Evolutionary conservation across 2,797 vertebrate species (phyloP).

Genomic region (Argya squamiceps): DNA sequence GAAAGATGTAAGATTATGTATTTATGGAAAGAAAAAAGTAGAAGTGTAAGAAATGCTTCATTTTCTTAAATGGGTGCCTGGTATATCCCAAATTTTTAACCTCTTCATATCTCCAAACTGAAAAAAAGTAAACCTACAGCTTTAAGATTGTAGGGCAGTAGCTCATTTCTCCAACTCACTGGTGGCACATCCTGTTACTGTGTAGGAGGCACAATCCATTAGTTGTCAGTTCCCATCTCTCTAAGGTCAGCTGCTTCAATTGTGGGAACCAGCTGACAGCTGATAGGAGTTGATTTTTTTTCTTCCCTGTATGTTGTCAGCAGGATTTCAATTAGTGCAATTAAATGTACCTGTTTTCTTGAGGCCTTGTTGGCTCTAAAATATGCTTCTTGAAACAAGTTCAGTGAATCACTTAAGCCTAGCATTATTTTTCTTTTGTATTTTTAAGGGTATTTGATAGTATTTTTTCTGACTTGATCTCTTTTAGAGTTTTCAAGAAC

Average conservation of each 20-base stretch:
- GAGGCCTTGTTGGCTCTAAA: not conserved
- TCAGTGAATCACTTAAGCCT: not conserved
- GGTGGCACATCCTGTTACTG: not conserved
- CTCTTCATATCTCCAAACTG: not conserved
- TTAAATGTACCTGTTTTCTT: conserved; percentile 31
- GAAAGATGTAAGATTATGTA: not conserved
- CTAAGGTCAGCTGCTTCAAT: conserved; percentile 42
- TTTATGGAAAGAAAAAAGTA: not conserved
- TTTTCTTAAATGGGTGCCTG: not conserved
- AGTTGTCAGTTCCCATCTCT: conserved; percentile 28
- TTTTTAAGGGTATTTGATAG: not conserved
- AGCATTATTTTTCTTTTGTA: not conserved
- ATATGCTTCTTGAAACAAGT: not conserved
- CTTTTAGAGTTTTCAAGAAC: not conserved
- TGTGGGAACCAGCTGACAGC: conserved; percentile 13
- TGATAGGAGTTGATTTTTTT: conserved; percentile 26
- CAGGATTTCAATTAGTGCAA: conserved; percentile 26
- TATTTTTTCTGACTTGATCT: not conserved
- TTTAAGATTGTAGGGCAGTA: conserved; percentile 15
- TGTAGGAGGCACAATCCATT: conserved; percentile 40
- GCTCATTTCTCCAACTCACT: not conserved
- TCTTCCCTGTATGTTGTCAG: not conserved
- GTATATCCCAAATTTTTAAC: not conserved
- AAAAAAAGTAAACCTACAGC: not conserved
- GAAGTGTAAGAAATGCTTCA: not conserved